Evolutionary conservation across 2,113 vertebrate genomes (phyloP).

Genomic region (Pleuronectes platessa): DNA sequence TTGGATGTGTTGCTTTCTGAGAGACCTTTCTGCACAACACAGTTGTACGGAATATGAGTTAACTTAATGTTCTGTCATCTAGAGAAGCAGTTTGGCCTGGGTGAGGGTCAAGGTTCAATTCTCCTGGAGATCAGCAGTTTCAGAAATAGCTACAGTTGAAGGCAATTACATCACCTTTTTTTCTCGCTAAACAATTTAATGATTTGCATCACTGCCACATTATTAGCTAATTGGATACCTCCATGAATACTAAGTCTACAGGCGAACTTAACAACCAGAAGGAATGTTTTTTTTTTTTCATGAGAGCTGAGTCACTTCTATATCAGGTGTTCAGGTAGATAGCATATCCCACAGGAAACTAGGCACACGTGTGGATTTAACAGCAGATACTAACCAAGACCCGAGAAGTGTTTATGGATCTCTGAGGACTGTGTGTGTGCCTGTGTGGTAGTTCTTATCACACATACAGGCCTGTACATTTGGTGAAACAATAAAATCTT

Average conservation of each 20-base stretch:
- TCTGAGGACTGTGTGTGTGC: background rate
- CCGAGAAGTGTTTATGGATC: background rate
- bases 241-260: background rate
- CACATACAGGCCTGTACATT: background rate
- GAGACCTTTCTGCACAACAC: background rate
- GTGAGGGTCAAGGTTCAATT: too few relatives aligned
- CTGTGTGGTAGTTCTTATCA: background rate
- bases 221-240: background rate
- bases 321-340: background rate
- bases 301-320: background rate
- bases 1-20: background rate
- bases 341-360: background rate
- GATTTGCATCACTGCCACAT: too few relatives aligned
- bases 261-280: background rate
- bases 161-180: too few relatives aligned
- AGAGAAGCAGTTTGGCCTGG: too few relatives aligned
- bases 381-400: background rate
- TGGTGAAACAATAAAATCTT: constrained; percentile 12
- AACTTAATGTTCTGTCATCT: too few relatives aligned
- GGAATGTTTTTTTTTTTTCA: background rate
- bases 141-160: too few relatives aligned
- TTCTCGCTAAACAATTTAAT: too few relatives aligned
- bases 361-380: background rate
- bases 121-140: too few relatives aligned
- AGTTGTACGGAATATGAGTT: background rate